A percentile compares a stretch with the other conserved stretches of the same genome.
Conservation (phyloP, 2,888 invertebrate species). For the Saturnia japonica region DNA sequence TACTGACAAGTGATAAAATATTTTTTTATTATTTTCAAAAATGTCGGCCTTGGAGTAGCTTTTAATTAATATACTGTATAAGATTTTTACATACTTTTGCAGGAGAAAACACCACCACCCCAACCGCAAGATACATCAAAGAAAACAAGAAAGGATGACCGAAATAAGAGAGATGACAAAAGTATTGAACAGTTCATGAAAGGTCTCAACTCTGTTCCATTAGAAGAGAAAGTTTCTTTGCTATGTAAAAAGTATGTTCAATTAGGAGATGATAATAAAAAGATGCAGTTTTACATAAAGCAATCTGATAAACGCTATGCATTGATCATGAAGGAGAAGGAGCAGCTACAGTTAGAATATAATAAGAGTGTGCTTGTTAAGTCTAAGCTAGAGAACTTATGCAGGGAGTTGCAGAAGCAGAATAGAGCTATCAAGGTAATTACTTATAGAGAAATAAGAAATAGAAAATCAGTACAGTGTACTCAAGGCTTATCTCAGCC, state of each 20-base stretch:
- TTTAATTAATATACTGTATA: not conserved
- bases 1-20: no score
- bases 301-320: slow-evolving; percentile 83
- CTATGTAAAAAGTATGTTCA: slow-evolving; percentile 90
- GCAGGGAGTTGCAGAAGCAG: slow-evolving; percentile 95
- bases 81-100: slow-evolving; percentile 30
- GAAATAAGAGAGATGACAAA: slow-evolving; percentile 79
- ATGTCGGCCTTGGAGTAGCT: no score
- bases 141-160: slow-evolving; percentile 70
- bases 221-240: slow-evolving; percentile 86
- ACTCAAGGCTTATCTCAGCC: no score
- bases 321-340: slow-evolving; percentile 87
- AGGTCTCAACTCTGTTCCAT: slow-evolving; percentile 77
- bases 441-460: no score
- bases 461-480: no score
- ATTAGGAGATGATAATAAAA: slow-evolving; percentile 87
- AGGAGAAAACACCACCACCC: slow-evolving; percentile 49
- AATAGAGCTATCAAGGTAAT: slow-evolving; percentile 93
- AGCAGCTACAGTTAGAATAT: slow-evolving; percentile 90
- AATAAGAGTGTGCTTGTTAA: slow-evolving; percentile 91
- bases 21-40: no score
- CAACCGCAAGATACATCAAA: slow-evolving; percentile 49
- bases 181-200: slow-evolving; percentile 86
- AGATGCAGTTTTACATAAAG: slow-evolving; percentile 80
- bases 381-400: slow-evolving; percentile 93